phyloP scores from a whole-genome alignment of 2,888 invertebrate genomes.

The Pollenia angustigena region DNA sequence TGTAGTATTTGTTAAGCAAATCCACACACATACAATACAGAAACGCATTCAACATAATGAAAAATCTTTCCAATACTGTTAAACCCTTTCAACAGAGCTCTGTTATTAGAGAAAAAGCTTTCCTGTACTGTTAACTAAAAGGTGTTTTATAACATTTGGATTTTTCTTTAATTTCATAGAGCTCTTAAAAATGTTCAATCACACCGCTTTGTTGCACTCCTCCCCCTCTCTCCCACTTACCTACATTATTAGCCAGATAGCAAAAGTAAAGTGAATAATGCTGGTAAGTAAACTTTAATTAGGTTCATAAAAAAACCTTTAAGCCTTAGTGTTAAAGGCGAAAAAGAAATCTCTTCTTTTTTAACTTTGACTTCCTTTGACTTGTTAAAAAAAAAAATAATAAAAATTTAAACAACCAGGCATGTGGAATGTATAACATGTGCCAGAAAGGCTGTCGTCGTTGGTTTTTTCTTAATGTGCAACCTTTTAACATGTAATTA shows the following conservation, averaged over 20 bases:
- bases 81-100: constrained; percentile 38
- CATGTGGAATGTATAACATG: constrained; percentile 14
- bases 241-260: constrained; percentile 22
- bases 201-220: neutral
- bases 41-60: constrained; percentile 40
- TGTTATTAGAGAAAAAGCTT: constrained; percentile 62
- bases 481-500: constrained; percentile 57
- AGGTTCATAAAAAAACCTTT: constrained; percentile 53
- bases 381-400: neutral
- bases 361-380: constrained; percentile 39
- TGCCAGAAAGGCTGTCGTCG: constrained; percentile 36
- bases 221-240: neutral
- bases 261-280: neutral
- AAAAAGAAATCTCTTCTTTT: constrained; percentile 19
- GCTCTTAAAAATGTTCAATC: neutral
- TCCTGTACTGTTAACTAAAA: constrained; percentile 17
- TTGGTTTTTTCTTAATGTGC: constrained; percentile 24
- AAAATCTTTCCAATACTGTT: constrained; percentile 66
- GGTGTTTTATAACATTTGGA: constrained; percentile 28
- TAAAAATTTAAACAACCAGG: neutral
- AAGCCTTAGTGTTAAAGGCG: constrained; percentile 26
- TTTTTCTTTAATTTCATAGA: constrained; percentile 34
- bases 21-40: neutral
- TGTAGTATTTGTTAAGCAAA: constrained; percentile 30
- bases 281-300: constrained; percentile 54